phyloP scores from a whole-genome alignment of 2,797 vertebrate genomes.

The Dromococcyx pavoninus region DNA sequence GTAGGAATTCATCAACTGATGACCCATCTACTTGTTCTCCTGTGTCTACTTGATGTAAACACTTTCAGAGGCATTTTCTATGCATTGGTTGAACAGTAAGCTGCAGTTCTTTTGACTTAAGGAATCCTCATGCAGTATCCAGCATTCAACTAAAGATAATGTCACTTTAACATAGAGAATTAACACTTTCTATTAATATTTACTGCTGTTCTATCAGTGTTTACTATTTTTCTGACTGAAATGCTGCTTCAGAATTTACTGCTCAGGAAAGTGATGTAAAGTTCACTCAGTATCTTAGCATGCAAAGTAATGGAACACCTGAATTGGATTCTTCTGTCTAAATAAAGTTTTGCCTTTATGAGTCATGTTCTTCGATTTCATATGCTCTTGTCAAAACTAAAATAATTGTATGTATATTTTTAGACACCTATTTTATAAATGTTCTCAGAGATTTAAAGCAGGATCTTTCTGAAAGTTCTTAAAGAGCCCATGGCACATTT shows the following conservation, averaged over 20 bases:
- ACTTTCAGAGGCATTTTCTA: background rate
- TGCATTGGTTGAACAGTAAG: background rate
- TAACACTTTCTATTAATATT: background rate
- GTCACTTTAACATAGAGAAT: background rate
- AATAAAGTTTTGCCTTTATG: constrained; percentile 14
- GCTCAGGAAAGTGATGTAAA: background rate
- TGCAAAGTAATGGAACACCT: background rate
- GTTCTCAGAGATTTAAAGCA: background rate
- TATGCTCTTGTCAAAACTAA: background rate
- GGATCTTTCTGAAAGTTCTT: background rate
- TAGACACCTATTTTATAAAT: background rate
- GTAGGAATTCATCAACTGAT: constrained; percentile 13
- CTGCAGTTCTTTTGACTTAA: constrained; percentile 19
- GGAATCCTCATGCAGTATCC: background rate
- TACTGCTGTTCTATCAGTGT: constrained; percentile 5
- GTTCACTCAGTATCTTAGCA: background rate
- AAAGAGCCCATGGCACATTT: background rate
- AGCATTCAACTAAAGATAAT: background rate
- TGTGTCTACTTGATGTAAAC: background rate
- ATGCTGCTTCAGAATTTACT: constrained; percentile 1
- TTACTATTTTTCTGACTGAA: constrained; percentile 27
- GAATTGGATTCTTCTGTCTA: background rate
- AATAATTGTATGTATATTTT: background rate
- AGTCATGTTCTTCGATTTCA: background rate
- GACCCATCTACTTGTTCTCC: background rate